A percentile compares a stretch with the other conserved stretches of the same genome.
These are phyloP conservation scores for Brachionus koreanus DNA, from an alignment of 1,140 invertebrate species.

Conservation along the genomic window DNA sequence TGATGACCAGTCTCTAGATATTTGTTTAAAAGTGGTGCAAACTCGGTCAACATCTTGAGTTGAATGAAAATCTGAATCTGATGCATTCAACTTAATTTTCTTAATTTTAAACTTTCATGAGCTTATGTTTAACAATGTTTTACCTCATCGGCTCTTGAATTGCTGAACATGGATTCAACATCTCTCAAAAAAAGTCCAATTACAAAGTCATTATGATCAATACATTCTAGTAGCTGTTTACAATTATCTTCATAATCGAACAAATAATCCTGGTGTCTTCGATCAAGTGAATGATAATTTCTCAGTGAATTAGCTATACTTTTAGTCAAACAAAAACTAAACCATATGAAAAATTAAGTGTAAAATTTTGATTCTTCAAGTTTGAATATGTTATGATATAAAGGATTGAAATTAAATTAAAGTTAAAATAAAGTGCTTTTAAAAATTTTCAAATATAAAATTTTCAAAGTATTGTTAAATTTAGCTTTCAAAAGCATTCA, in stretches of 20 bases:
- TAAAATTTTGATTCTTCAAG: not conserved
- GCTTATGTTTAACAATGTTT: not conserved
- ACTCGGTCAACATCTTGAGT: conserved; percentile 59
- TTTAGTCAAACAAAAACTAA: conserved; percentile 6
- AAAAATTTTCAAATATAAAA: too few species aligned
- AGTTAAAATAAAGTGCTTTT: too few species aligned
- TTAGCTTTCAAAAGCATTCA: too few species aligned
- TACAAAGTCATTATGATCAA: not conserved
- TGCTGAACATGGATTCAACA: not conserved
- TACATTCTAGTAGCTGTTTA: conserved; percentile 19
- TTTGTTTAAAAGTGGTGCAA: conserved; percentile 85
- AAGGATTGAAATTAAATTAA: too few species aligned
- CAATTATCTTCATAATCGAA: conserved; percentile 26
- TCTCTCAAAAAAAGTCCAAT: conserved; percentile 8
- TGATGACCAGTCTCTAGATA: conserved; percentile 88
- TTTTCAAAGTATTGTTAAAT: too few species aligned
- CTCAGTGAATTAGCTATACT: conserved; percentile 9
- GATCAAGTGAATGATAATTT: not conserved
- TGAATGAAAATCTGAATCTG: not conserved
- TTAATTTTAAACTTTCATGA: not conserved
- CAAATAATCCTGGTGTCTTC: not conserved
- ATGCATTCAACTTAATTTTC: not conserved
- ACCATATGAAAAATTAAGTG: not conserved
- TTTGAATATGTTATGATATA: not conserved
- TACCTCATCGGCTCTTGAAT: not conserved